A percentile compares a stretch with the other conserved stretches of the same genome.
phyloP scores from a whole-genome alignment of 1,140 invertebrate genomes.

The Drosophila persimilis region DNA sequence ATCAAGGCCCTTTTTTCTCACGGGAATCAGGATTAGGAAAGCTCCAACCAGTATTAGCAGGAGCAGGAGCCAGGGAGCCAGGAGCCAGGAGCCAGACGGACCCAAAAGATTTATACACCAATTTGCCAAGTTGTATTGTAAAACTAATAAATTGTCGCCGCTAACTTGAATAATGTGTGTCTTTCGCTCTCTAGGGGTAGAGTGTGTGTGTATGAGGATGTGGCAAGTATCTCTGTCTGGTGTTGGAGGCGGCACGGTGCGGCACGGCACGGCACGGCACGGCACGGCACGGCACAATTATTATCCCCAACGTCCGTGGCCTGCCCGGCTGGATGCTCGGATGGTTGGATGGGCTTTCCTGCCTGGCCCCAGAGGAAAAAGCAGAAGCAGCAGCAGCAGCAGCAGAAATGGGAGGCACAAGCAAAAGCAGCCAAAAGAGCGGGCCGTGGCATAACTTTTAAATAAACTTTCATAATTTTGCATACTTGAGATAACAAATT shows the following conservation, averaged over 20 bases:
- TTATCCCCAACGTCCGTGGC: constrained; percentile 60
- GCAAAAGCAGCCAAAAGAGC: constrained; percentile 51
- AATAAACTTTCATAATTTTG: constrained; percentile 80
- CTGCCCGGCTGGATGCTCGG: constrained; percentile 40
- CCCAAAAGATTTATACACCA: constrained; percentile 66
- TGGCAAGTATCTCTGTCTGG: constrained; percentile 31
- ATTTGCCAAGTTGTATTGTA: constrained; percentile 78
- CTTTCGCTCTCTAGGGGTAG: background rate
- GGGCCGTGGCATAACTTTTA: constrained; percentile 71
- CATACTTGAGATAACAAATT: constrained; percentile 80
- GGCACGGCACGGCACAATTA: constrained; percentile 49
- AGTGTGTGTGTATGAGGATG: constrained; percentile 14
- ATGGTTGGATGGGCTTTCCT: constrained; percentile 36
- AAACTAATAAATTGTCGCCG: constrained; percentile 77
- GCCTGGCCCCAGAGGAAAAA: background rate
- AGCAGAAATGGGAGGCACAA: no score
- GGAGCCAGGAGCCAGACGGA: constrained; percentile 10
- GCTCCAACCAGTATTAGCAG: background rate
- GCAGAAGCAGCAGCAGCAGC: no score
- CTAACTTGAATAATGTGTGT: constrained; percentile 71
- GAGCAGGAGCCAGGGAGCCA: constrained; percentile 1
- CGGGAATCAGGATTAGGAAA: no score
- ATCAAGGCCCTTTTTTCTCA: no score
- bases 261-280: constrained; percentile 20
- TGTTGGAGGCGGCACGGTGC: constrained; percentile 24